phyloP scores from a whole-genome alignment of 2,888 invertebrate genomes.

The Latrodectus hesperus region DNA sequence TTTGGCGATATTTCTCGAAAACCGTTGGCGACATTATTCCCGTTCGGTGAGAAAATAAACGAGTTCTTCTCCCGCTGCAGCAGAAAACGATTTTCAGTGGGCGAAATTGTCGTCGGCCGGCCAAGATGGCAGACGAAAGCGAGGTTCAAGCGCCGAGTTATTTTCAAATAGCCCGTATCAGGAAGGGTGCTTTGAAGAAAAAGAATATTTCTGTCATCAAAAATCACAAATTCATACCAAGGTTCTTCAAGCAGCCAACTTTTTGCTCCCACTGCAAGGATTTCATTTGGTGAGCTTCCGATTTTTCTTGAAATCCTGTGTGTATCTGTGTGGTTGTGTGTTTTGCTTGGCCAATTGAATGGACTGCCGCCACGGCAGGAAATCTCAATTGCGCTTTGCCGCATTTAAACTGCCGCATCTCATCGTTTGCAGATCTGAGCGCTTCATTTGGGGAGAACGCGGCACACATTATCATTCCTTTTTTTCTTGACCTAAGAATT shows the following conservation, averaged over 20 bases:
- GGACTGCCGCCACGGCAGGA: constrained; percentile 50
- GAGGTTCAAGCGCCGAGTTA: constrained; percentile 33
- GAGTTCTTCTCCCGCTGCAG: constrained; percentile 20
- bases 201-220: constrained; percentile 99
- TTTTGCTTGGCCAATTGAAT: constrained; percentile 37
- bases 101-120: constrained; percentile 53
- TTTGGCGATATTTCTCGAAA: constrained; percentile 14
- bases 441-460: no score
- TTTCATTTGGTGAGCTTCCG: constrained; percentile 95
- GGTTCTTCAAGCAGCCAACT: constrained; percentile 99
- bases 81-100: constrained; percentile 36
- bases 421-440: constrained; percentile 15
- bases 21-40: constrained; percentile 27
- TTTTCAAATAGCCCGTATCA: constrained; percentile 82
- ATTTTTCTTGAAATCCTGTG: constrained; percentile 9
- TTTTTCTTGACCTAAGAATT: no score
- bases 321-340: constrained; percentile 52
- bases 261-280: constrained; percentile 99
- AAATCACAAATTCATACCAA: constrained; percentile 98
- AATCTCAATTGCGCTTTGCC: constrained; percentile 66
- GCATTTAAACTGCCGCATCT: constrained; percentile 60
- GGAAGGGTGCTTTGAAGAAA: constrained; percentile 98
- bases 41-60: constrained; percentile 23
- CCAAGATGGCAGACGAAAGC: constrained; percentile 65
- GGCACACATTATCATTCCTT: no score